These are phyloP conservation scores for Drosophila birchii DNA, from an alignment of 2,888 invertebrate genomes.

Conservation along the genomic window DNA sequence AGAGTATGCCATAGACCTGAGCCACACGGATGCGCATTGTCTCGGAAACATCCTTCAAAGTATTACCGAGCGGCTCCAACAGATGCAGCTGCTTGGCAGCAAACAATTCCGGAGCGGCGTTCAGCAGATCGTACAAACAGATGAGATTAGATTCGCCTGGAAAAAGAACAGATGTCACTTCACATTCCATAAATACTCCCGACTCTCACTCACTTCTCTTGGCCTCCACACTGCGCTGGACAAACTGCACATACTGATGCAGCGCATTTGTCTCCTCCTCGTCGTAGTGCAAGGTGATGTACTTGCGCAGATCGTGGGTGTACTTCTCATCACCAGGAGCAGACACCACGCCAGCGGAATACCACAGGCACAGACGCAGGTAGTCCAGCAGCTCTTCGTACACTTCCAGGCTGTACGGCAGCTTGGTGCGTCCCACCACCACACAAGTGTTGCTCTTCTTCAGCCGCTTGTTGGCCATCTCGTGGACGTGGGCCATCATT, in stretches of 20 bases:
- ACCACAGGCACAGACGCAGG: constrained; percentile 91
- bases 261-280: constrained; percentile 87
- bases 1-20: constrained; percentile 90
- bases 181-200: not conserved
- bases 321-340: constrained; percentile 85
- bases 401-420: constrained; percentile 90
- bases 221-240: constrained; percentile 88
- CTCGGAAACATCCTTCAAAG: constrained; percentile 90
- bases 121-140: constrained; percentile 93
- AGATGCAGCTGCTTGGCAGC: constrained; percentile 87
- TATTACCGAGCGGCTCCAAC: constrained; percentile 80
- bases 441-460: constrained; percentile 87
- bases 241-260: constrained; percentile 88
- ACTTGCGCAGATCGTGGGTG: constrained; percentile 88
- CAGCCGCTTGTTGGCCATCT: constrained; percentile 88
- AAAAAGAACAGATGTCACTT: not conserved
- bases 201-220: constrained; percentile 87
- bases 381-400: constrained; percentile 91
- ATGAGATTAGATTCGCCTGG: constrained; percentile 86
- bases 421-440: constrained; percentile 88
- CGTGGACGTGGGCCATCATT: constrained; percentile 90
- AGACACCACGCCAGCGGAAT: constrained; percentile 87
- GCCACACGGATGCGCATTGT: constrained; percentile 91
- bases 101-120: constrained; percentile 90
- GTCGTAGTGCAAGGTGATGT: constrained; percentile 86